Base-by-base conservation (phyloP, 2,113 vertebrate genomes). In the Hemicordylus capensis region DNA sequence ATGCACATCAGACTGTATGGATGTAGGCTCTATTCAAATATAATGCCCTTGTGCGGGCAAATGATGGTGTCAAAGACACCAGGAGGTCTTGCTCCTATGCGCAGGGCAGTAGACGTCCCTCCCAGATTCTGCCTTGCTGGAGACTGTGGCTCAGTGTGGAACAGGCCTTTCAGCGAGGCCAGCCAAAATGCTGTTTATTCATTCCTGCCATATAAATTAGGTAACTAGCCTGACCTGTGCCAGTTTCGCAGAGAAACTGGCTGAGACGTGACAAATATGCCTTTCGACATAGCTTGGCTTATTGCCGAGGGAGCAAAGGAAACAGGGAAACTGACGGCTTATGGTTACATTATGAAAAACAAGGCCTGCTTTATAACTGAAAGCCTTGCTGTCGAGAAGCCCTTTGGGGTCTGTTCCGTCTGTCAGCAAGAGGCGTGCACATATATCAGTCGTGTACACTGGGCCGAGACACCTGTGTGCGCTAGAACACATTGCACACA, bases 231-330 rank as follows among this genome's bases (percentile, higher is more conserved):
- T 91, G 93, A 93, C 92, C 91, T 93, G 76, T 91, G 91, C 88
- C 87, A 88, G 89, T 90, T 87, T 90, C 92, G 93, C 89, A 1
- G 1, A 79, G 90, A 87, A 91, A 90, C 91, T 11, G 24, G 83
- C 87, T 81, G 87, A 86, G 86, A 89, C 93, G 90, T 94, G 93
- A 95, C 90, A 93, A 95, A 95, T 94, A 89, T 89, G 83, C 88
- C 89, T 92, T 89, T 94, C 91, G 89, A 3, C 91, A 93, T 89
- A 92, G 90, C 89, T 89, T 88, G 82, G 84, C 89, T 85, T 85
- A 66, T 90, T 90, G 58, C 87, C 59, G 1, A 86, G 83, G 88
- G 81, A 22, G 11, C 85, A 73, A 12, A 82, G 90, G 89, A 91
- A 93, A 89, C 80, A 6, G 75, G 51, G 64, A 80, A 87, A 88